These are phyloP conservation scores for Silurus asotus DNA, from an alignment of 2,113 vertebrate species.

Conservation along the genomic window DNA sequence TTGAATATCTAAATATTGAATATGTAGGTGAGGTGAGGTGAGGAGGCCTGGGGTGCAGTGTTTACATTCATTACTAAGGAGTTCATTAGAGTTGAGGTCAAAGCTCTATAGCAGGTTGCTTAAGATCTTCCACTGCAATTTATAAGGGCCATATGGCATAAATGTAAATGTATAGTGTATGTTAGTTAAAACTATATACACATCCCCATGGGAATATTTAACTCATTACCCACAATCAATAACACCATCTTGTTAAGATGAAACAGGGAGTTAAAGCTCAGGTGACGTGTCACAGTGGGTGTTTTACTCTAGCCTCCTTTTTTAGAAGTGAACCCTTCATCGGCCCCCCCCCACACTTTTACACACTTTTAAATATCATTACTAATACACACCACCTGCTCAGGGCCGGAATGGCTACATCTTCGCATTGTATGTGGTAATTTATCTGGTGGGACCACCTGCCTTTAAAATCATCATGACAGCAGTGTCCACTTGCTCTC, in stretches of 20 bases:
- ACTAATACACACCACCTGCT: background rate
- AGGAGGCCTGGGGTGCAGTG: too few relatives aligned
- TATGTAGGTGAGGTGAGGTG: too few relatives aligned
- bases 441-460: conserved; percentile 16
- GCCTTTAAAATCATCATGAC: conserved; percentile 6
- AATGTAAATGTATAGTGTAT: too few relatives aligned
- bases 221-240: background rate
- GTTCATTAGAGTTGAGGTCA: too few relatives aligned
- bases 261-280: background rate
- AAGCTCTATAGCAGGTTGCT: too few relatives aligned
- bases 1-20: too few relatives aligned
- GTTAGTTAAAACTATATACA: background rate
- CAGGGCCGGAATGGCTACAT: background rate
- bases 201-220: too few relatives aligned
- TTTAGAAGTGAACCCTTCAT: background rate
- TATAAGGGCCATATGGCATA: too few relatives aligned
- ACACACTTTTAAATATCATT: background rate
- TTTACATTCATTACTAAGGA: too few relatives aligned
- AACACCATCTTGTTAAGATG: background rate
- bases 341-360: background rate
- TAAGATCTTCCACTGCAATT: too few relatives aligned
- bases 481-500: background rate
- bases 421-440: conserved; percentile 1
- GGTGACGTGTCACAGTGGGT: background rate
- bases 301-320: background rate